Base-by-base conservation (phyloP, 2,113 vertebrate genomes). In the Pollachius pollachius region DNA sequence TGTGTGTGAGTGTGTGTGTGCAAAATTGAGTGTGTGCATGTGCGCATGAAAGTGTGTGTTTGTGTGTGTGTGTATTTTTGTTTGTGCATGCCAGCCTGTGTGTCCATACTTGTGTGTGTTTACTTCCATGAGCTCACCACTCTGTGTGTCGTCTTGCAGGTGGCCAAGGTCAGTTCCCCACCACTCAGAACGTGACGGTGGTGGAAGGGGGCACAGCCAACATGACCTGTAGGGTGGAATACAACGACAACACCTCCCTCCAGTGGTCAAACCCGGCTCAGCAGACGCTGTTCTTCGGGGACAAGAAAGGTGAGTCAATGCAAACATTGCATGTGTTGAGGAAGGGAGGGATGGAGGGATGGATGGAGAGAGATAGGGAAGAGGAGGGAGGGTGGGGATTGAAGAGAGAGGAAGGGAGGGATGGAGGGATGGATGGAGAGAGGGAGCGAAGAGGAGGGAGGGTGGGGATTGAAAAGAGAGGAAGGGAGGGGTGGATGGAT, bases 241-340 rank as follows among this genome's bases (percentile, higher is more conserved):
- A 94, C 93, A 98, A 98, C 94, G 97, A 99, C 95, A 98, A 98
- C 94, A 98, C 97, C 89, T 98, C 97, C 96, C 96, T 99, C 95
- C 97, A 99, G 97, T 99, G 96, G 97, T 99, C 97, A 91, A 99
- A 99, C 93, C 97, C 97, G 87, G 97, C 97, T 94, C 97, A 99
- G 90, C 97, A 99, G 92, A 99, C 97, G 0, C 93, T 99, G 19
- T 99, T 96, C 90, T 99, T 99, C 25, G 97, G 98, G 75, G 95
- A 99, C 91, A 99, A 99, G 91, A 99, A 99, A 96, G 97, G 97
- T 99, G 73, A 91, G 87, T 76, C 59, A 25, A 12, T 15, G 15
- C 13, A 34, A 7, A 34, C 15, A 64, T 5, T 25, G 41, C 18
- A 19, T 61, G 21, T 8, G 13, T 4, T 7, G 21, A 21, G 59